Conservation (phyloP, 1,140 invertebrate genomes). For the Heliconius melpomene region DNA sequence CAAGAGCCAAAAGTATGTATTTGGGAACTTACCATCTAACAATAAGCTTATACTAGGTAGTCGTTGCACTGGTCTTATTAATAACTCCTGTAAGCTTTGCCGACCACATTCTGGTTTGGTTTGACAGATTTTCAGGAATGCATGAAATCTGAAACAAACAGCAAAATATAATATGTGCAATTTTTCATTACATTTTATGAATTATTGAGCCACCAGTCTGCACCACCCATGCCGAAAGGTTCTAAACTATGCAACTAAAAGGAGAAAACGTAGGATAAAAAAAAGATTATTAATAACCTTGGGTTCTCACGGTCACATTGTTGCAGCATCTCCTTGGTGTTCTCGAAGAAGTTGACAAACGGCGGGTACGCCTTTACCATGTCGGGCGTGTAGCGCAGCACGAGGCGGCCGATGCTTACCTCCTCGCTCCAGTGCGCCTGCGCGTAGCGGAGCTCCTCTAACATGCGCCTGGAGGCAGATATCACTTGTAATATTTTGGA, state of each 20-base stretch:
- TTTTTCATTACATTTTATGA: background rate
- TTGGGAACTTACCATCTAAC: conserved; percentile 88
- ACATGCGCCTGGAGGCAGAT: conserved; percentile 80
- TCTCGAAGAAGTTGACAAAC: conserved; percentile 98
- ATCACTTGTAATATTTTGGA: background rate
- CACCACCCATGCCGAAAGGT: too few relatives aligned
- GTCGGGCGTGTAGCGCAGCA: conserved; percentile 90
- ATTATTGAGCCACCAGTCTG: too few relatives aligned
- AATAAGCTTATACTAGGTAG: conserved; percentile 97
- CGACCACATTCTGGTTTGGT: conserved; percentile 96
- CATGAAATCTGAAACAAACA: conserved; percentile 89
- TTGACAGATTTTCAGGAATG: conserved; percentile 97
- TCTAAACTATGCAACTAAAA: too few relatives aligned
- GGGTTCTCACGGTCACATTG: conserved; percentile 95
- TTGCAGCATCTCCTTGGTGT: conserved; percentile 95
- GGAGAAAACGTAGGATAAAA: background rate
- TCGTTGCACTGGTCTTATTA: conserved; percentile 98
- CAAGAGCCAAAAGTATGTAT: background rate
- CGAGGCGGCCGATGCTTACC: conserved; percentile 91
- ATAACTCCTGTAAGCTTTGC: conserved; percentile 95
- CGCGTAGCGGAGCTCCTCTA: conserved; percentile 88
- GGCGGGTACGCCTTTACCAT: conserved; percentile 97
- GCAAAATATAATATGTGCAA: background rate
- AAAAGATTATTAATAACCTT: conserved; percentile 68
- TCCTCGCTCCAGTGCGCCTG: conserved; percentile 92